Conservation (phyloP, 2,113 vertebrate genomes). For the Sialia sialis region DNA sequence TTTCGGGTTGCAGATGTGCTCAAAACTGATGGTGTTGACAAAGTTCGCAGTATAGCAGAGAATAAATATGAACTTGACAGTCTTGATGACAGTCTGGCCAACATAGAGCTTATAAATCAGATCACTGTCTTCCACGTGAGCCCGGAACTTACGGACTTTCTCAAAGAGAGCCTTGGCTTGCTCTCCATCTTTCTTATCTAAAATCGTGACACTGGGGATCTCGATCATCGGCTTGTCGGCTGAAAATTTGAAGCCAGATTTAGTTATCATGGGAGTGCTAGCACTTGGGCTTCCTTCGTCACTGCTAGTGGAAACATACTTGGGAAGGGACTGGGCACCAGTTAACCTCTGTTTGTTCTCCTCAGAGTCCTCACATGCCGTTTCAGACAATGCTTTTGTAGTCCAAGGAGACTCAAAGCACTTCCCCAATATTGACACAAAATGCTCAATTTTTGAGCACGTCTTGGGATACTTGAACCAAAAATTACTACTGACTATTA, state of each 20-base stretch:
- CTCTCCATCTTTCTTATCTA: constrained; percentile 97
- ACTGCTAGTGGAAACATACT: constrained; percentile 94
- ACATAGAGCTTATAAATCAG: constrained; percentile 96
- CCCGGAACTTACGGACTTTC: constrained; percentile 95
- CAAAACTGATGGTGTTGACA: constrained; percentile 91
- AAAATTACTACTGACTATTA: constrained; percentile 99
- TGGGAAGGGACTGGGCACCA: constrained; percentile 85
- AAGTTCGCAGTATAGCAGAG: constrained; percentile 95
- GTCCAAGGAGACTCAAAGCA: constrained; percentile 99
- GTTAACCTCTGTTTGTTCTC: constrained; percentile 95
- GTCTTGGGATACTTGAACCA: constrained; percentile 99
- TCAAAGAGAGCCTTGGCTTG: constrained; percentile 98
- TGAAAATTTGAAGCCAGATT: constrained; percentile 91
- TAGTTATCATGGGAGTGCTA: constrained; percentile 87
- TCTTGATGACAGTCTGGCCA: constrained; percentile 94
- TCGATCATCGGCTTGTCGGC: constrained; percentile 91
- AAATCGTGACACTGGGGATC: constrained; percentile 92
- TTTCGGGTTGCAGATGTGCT: constrained; percentile 86
- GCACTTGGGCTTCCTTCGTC: constrained; percentile 94
- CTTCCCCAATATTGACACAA: constrained; percentile 95
- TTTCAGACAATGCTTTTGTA: constrained; percentile 95
- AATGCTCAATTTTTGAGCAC: constrained; percentile 97
- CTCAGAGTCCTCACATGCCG: constrained; percentile 94
- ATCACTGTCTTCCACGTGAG: constrained; percentile 95
- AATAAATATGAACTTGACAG: constrained; percentile 95